Evolutionary conservation across 2,797 vertebrate genomes (phyloP), one percentile per base, ranked within the genome.

Genomic region (Rhincodon typus): DNA sequence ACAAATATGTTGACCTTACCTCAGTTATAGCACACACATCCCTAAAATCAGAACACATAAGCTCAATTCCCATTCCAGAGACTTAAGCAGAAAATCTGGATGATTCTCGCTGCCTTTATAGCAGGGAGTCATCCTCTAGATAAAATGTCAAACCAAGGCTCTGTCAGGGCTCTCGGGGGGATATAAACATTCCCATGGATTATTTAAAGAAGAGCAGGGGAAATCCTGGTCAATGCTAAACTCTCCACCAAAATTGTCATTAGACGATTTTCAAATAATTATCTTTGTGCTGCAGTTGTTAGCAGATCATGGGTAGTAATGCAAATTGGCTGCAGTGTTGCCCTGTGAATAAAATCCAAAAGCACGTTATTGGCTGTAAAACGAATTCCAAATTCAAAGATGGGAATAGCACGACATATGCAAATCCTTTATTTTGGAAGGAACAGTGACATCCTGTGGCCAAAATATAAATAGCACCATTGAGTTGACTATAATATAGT

Each of bases 381-480:
- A 12, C 1, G 2, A 25, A 30, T 30, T 53, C 25, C 10, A 7
- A 13, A 50, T n/a, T 34, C 13, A 4, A 57, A 62, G 17, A 15
- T 62, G 1, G 1, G 5, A 5, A 90, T 3, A 30, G 27, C 13
- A 17, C 42, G 38, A 42, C 17, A 84, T 25, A 25, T 67, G 62
- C n/a, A 19, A 91, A 21, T 38, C 69, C 19, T 12, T 19, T 13
- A 38, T n/a, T 21, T n/a, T 67, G 17, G 53, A 90, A 34, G 15
- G 87, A 91, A 91, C 53, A 91, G 62, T 93, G 90, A 67, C 90
- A 93, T 38, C 90, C 2, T 69, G 17, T 69, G 90, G 90, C 23
- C n/a, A 25, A 69, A 38, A 13, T 23, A 69, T 13, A 42, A 93
- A 93, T 21, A 10, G n/a, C 62, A 42, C 0, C 62, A 69, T 3